Evolutionary conservation across 2,888 invertebrate genomes (phyloP), one percentile per base, ranked within the genome.

Genomic region (Eilema sororculum): DNA sequence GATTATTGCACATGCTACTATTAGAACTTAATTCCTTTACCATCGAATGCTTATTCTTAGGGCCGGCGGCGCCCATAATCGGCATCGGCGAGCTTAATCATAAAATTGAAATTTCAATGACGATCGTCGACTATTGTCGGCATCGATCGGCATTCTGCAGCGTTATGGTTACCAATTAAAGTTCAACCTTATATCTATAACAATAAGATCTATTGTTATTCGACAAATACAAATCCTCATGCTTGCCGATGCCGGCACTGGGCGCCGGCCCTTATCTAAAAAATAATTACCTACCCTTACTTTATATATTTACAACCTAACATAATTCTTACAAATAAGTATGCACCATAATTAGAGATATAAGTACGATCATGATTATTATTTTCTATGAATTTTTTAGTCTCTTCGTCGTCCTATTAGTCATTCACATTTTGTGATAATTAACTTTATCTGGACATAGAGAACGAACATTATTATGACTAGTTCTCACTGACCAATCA

Each of bases 401-500:
- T 52, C 52, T 52, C 9, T 52, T 52, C 9, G 46, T 46, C 20
- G 20, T n/a, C n/a, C n/a, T 8, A n/a, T n/a, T 6, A 9, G n/a
- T n/a, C 8, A 20, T 24, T 8, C 16, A 12, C 12, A 58, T 58
- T 58, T 58, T 25, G 24, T 58, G 25, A 57, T 57, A 10, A 22
- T 22, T 58, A 28, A 25, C 28, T 58, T 58, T 24, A 4, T 57
- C 25, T 57, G 68, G 76, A 65, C 68, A 74, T 71, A 78, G 75
- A 73, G 76, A 78, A 74, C 75, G 46, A 67, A 71, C 57, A 72
- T 71, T 74, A 75, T 75, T 76, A 77, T 86, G 88, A 89, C 90
- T 89, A 90, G 89, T 79, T 86, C 81, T 84, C 82, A 85, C 84
- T 81, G 86, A 87, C 82, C 82, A 83, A 81, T 83, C 73, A 37